These are phyloP conservation scores for Sebastes baramenuke DNA, from an alignment of 2,797 vertebrate genomes.

Conservation along the genomic window DNA sequence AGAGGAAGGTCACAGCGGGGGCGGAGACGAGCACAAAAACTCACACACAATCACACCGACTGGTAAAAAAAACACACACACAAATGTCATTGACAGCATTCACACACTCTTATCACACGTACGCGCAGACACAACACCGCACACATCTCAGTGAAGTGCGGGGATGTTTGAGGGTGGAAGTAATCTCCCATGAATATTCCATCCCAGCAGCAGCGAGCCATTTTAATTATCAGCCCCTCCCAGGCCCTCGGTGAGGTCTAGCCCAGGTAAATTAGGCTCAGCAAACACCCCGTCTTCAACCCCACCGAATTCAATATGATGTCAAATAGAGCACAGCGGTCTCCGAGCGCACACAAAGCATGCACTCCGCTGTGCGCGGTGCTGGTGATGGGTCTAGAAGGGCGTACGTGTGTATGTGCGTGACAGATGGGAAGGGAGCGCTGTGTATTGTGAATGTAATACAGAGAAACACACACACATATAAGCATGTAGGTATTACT, in stretches of 20 bases:
- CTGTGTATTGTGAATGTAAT: not conserved
- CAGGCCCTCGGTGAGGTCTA: slow-evolving; percentile 55
- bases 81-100: slow-evolving; percentile 11
- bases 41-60: not conserved
- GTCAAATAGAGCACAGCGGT: slow-evolving; percentile 67
- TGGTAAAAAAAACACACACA: not conserved
- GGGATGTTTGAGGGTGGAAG: slow-evolving; percentile 53
- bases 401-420: not conserved
- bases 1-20: slow-evolving; percentile 37
- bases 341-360: slow-evolving; percentile 35
- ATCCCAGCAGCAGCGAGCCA: slow-evolving; percentile 61
- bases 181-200: slow-evolving; percentile 77
- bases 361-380: not conserved
- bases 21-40: slow-evolving; percentile 6
- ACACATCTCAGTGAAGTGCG: slow-evolving; percentile 7
- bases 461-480: not conserved
- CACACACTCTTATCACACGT: not conserved
- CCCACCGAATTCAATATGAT: slow-evolving; percentile 61
- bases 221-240: slow-evolving; percentile 78
- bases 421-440: slow-evolving; percentile 12
- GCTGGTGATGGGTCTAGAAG: not conserved
- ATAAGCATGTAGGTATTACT: not conserved
- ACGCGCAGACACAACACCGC: not conserved
- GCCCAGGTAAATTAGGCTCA: slow-evolving; percentile 72
- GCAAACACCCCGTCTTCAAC: slow-evolving; percentile 68